Evolutionary conservation across 2,113 vertebrate genomes (phyloP).

Genomic region (Tragelaphus imberbis): DNA sequence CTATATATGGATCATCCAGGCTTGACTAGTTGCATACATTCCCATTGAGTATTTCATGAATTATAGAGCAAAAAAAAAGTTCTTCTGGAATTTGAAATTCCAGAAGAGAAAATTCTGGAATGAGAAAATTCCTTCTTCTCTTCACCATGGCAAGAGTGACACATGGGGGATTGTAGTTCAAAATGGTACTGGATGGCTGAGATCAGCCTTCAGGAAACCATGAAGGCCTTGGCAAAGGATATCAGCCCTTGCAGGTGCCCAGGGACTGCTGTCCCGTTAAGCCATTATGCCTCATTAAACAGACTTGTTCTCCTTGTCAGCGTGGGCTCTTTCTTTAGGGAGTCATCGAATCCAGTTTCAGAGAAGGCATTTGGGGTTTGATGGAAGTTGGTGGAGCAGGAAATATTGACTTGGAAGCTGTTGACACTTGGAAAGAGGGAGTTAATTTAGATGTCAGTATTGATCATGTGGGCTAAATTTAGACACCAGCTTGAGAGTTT

Average conservation of each 20-base stretch:
- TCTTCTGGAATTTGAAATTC: not conserved
- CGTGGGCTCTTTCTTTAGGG: not conserved
- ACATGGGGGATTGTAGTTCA: not conserved
- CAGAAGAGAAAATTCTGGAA: not conserved
- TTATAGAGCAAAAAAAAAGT: not conserved
- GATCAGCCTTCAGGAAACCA: not conserved
- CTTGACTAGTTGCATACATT: not conserved
- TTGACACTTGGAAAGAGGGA: constrained; percentile 59
- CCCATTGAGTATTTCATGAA: not conserved
- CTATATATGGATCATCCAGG: not conserved
- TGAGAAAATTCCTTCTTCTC: not conserved
- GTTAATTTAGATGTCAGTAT: constrained; percentile 70
- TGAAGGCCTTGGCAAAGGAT: not conserved
- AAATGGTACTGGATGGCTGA: not conserved
- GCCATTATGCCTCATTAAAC: constrained; percentile 23
- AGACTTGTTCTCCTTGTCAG: constrained; percentile 37
- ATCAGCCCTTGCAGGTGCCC: not conserved
- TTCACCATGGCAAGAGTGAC: not conserved
- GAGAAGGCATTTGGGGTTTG: constrained; percentile 30
- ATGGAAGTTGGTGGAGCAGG: constrained; percentile 58
- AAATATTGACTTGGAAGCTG: constrained; percentile 67
- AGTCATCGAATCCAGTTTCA: constrained; percentile 42
- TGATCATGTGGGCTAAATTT: constrained; percentile 61
- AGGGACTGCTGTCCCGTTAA: not conserved
- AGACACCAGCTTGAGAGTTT: constrained; percentile 27